Evolutionary conservation across 1,140 invertebrate genomes (phyloP).

Genomic region (Drosophila micromelanica): DNA sequence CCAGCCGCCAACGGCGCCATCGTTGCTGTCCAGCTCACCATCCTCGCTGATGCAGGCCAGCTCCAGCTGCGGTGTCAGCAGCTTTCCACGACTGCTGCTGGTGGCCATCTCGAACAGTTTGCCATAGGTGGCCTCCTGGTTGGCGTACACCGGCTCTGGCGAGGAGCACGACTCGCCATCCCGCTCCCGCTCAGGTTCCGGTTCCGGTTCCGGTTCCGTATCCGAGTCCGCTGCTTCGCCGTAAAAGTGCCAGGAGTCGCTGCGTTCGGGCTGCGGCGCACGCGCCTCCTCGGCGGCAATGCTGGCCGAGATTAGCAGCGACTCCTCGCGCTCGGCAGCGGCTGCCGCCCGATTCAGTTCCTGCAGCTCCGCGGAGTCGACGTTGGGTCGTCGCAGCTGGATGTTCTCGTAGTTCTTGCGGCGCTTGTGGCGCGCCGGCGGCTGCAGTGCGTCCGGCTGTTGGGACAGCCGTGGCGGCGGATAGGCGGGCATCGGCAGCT

Average conservation of each 20-base stretch:
- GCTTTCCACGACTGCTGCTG: slow-evolving; percentile 46
- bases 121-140: slow-evolving; percentile 78
- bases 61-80: slow-evolving; percentile 56
- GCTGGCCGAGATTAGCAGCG: slow-evolving; percentile 52
- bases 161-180: slow-evolving; percentile 34
- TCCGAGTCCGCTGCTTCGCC: slow-evolving; percentile 41
- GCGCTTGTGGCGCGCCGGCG: slow-evolving; percentile 59
- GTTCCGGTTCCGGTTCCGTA: not conserved
- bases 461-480: slow-evolving; percentile 71
- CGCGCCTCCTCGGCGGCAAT: slow-evolving; percentile 58
- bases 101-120: slow-evolving; percentile 79
- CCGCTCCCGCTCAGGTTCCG: not conserved
- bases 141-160: slow-evolving; percentile 77
- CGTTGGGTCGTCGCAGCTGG: slow-evolving; percentile 57
- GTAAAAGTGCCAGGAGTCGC: slow-evolving; percentile 80
- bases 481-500: slow-evolving; percentile 71
- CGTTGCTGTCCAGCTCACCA: slow-evolving; percentile 50
- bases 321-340: slow-evolving; percentile 60
- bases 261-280: slow-evolving; percentile 70
- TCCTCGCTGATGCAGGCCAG: slow-evolving; percentile 64
- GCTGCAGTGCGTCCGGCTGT: slow-evolving; percentile 50
- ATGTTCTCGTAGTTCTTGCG: slow-evolving; percentile 80
- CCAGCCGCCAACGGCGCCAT: slow-evolving; percentile 67
- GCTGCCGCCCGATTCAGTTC: slow-evolving; percentile 61
- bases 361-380: slow-evolving; percentile 68